Percentiles rank a stretch among this genome's conserved stretches.
These are phyloP conservation scores for Eptesicus fuscus DNA, from an alignment of 2,113 vertebrate genomes.

Conservation along the genomic window DNA sequence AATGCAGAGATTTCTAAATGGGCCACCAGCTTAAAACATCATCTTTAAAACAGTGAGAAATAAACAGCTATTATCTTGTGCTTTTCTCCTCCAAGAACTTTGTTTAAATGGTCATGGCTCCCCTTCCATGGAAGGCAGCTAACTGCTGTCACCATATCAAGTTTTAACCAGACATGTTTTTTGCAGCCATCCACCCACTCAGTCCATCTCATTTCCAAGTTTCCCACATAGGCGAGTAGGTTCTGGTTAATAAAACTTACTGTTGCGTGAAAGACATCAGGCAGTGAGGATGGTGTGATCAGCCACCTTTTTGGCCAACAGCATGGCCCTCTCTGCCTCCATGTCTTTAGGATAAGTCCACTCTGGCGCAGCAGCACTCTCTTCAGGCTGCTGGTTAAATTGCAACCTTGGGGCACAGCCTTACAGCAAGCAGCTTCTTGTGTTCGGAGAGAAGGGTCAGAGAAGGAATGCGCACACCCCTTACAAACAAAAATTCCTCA, in stretches of 20 bases:
- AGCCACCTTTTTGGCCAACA: slow-evolving; percentile 85
- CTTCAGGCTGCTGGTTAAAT: slow-evolving; percentile 80
- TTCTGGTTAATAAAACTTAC: slow-evolving; percentile 78
- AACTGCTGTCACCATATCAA: background rate
- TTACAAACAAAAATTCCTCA: background rate
- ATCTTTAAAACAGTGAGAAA: background rate
- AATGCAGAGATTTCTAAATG: background rate
- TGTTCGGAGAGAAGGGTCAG: background rate
- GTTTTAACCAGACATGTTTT: background rate
- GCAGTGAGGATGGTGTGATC: slow-evolving; percentile 81
- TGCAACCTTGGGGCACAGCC: slow-evolving; percentile 54
- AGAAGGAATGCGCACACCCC: background rate
- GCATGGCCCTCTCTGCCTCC: slow-evolving; percentile 79
- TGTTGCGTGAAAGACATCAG: slow-evolving; percentile 75
- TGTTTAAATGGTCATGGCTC: background rate
- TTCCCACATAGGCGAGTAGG: slow-evolving; percentile 62
- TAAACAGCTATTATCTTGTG: background rate
- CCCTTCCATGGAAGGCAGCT: background rate
- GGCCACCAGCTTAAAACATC: background rate
- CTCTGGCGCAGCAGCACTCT: slow-evolving; percentile 57
- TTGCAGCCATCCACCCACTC: background rate
- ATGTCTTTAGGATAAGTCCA: slow-evolving; percentile 4
- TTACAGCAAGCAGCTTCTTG: slow-evolving; percentile 11
- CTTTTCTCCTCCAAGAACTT: background rate
- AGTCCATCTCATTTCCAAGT: slow-evolving; percentile 69